A percentile compares a stretch with the other conserved stretches of the same genome.
These are phyloP conservation scores for Dicycla oo DNA, from an alignment of 2,888 invertebrate species.

Conservation along the genomic window DNA sequence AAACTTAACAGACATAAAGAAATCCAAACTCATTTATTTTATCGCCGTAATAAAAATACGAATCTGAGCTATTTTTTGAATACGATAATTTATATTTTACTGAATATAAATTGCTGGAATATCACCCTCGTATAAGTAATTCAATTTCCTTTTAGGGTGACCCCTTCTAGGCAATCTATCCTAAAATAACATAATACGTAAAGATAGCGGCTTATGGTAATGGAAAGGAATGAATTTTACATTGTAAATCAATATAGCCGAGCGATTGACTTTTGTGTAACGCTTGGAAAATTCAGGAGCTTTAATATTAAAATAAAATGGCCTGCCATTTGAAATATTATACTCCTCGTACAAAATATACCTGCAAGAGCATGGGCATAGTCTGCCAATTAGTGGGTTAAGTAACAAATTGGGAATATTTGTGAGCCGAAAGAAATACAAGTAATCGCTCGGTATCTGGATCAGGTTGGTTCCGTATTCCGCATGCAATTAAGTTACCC, in stretches of 20 bases:
- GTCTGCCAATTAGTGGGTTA: background rate
- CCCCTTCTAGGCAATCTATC: constrained; percentile 74
- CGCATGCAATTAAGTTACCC: constrained; percentile 14
- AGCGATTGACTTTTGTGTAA: constrained; percentile 45
- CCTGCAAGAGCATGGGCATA: background rate
- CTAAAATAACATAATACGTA: constrained; percentile 78
- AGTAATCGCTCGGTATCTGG: background rate
- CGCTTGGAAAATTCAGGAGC: constrained; percentile 32
- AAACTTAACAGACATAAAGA: constrained; percentile 53
- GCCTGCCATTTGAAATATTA: constrained; percentile 20
- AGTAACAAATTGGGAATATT: background rate
- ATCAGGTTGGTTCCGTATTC: constrained; percentile 6
- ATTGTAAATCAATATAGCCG: constrained; percentile 65
- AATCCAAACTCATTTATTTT: constrained; percentile 57
- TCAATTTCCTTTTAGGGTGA: constrained; percentile 69
- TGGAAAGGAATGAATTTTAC: constrained; percentile 67
- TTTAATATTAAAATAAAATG: constrained; percentile 33
- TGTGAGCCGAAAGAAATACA: background rate
- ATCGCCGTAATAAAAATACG: constrained; percentile 48
- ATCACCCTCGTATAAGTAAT: constrained; percentile 65
- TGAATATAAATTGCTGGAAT: constrained; percentile 57
- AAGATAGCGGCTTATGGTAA: constrained; percentile 71
- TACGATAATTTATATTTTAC: constrained; percentile 59
- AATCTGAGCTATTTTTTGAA: constrained; percentile 45
- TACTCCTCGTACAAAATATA: background rate